Base-by-base conservation (phyloP, 2,888 invertebrate species). In the Scrobipalpa costella region DNA sequence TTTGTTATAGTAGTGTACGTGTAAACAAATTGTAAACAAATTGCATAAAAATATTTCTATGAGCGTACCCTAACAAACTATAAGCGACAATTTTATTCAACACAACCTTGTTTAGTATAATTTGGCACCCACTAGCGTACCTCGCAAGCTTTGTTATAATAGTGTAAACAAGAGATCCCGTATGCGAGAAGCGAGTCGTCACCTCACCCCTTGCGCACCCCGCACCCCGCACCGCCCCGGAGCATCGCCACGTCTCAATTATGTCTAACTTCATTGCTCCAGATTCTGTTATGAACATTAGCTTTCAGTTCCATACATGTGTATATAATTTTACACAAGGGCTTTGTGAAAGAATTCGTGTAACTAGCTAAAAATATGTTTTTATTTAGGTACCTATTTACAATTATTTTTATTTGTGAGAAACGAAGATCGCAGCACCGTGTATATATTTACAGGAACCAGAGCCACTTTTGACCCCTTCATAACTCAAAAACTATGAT, bases 251-350 rank as follows among this genome's bases (percentile, higher is more conserved):
- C 81, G 79, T 81, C 83, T 84, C 85, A 86, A 86, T 88, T 88
- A 88, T 84, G 77, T 80, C 82, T 84, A 86, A 87, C 85, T 84
- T 84, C 82, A 82, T 88, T 86, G 80, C 81, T 79, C 78, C 70
- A 76, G 76, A 78, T 74, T 79, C 79, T 72, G 79, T 80, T 82
- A 81, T 78, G 72, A 79, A 74, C 77, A 78, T 79, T 78, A 80
- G 78, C 76, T 77, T 75, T 73, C 74, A 80, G 44, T 33, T 27
- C n/a, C 21, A 52, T 3, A 49, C 44, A 44, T 50, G 50, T 21
- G 17, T 17, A 50, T 19, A 11, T 3, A 50, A 8, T 21, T 3
- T 50, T 50, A 11, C 17, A 50, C 8, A 7, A 17, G 9, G 17
- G 19, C 2, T 19, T 11, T 50, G 8, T 27, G 27, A 27, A 27